Base-by-base conservation (phyloP, 2,113 vertebrate genomes). In the Cephalopterus ornatus region DNA sequence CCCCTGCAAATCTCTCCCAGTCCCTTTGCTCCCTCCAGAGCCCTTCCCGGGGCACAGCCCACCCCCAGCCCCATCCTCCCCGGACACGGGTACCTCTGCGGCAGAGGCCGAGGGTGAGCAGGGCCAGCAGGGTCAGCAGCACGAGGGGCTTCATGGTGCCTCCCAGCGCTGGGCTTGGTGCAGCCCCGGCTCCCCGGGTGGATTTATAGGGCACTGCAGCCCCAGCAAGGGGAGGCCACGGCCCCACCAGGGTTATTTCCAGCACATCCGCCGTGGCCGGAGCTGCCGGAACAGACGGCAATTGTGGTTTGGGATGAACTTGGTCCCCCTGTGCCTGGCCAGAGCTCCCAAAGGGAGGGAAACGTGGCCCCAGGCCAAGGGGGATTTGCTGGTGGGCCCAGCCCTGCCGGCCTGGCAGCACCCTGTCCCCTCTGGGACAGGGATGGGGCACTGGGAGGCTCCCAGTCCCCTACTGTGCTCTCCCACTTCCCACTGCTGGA, bases 261-360 rank as follows among this genome's bases (percentile, higher is more conserved):
- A 92, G 97, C 92, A 59, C 91, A 96, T 96, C 97, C 83, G 74
- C 68, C 4, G n/a, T 2, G 53, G 75, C 63, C 7, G 14, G 44
- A 77, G 85, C 79, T 68, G 53, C 79, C 82, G 58, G 95, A 86
- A 33, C 92, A 93, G 92, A 39, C 91, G 22, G 92, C 92, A 91
- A 86, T 85, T 97, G 97, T 92, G 98, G 97, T 91, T 90, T 96
- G 88, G 92, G 86, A 66, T 35, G 68, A 92, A 66, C 21, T 21
- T 3, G 37, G 28, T 61, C 8, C 67, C 46, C 50, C 70, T 10
- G 1, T 6, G 37, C 35, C 47, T 4, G 2, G 47, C 32, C 50
- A 13, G 58, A 49, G 39, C 83, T 74, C 74, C 5, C 47, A 37
- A 63, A 90, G 91, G 91, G 61, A 79, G 67, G 83, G 35, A 42